Evolutionary conservation across 92 coral and sea anemone species (phyloP).

Genomic region (Scolanthus callimorphus): DNA sequence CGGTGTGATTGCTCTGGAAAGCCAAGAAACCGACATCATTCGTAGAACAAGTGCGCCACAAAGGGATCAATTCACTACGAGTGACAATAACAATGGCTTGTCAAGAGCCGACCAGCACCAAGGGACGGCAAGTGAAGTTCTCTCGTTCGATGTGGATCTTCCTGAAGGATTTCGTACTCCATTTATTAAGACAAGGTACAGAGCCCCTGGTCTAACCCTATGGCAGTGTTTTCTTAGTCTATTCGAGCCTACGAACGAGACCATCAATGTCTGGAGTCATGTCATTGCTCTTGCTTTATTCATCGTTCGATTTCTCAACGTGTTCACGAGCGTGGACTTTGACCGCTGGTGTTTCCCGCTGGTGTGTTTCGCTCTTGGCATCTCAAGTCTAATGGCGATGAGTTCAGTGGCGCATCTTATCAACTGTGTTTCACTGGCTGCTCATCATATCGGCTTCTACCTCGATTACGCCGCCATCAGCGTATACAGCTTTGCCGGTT

Average conservation of each 20-base stretch:
- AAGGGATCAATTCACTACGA: no score
- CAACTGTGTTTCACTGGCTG: conserved; percentile 77
- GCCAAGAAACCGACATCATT: no score
- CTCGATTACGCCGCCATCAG: conserved; percentile 91
- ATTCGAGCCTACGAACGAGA: conserved; percentile 69
- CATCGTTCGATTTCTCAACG: conserved; percentile 42
- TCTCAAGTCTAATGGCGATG: conserved; percentile 67
- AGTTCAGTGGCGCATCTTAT: conserved; percentile 87
- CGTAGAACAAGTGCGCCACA: no score
- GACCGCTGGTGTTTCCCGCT: conserved; percentile 74
- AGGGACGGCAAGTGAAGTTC: no score
- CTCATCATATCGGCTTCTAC: conserved; percentile 85
- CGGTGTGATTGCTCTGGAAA: no score
- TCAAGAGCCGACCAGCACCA: no score
- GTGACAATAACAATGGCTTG: no score
- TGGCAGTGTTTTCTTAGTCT: conserved; percentile 68
- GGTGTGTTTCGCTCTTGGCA: conserved; percentile 80
- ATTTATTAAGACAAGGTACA: conserved; percentile 81
- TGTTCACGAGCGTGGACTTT: conserved; percentile 40
- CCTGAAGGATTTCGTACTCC: conserved; percentile 77
- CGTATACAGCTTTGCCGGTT: conserved; percentile 72
- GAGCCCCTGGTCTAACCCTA: conserved; percentile 66
- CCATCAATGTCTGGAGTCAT: conserved; percentile 93
- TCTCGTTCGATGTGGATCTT: conserved; percentile 26
- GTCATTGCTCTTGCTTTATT: conserved; percentile 63